Conservation (phyloP, 2,113 vertebrate genomes). For the Chloropsis hardwickii region DNA sequence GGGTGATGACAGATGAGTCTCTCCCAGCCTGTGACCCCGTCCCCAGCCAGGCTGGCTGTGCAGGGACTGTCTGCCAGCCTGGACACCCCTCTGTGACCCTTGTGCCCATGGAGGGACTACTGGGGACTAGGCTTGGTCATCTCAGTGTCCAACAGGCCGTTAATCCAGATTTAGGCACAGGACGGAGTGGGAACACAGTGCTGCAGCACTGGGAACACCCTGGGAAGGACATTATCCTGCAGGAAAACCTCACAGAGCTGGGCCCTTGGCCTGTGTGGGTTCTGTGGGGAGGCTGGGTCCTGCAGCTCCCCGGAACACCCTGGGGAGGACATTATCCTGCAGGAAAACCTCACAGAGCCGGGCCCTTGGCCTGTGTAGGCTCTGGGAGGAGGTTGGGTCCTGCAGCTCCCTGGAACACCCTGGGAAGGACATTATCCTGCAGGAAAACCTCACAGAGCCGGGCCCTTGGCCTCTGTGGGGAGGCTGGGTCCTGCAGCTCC, state of each 20-base stretch:
- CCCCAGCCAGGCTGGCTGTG: not conserved
- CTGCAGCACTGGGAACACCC: not conserved
- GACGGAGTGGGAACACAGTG: accelerated
- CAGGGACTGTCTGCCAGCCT: not conserved
- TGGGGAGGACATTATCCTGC: not conserved
- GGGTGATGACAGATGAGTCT: not conserved
- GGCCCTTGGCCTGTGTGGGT: accelerated
- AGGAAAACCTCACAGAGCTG: not conserved
- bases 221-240: accelerated
- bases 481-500: too few species aligned
- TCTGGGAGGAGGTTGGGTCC: accelerated
- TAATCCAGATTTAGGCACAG: accelerated
- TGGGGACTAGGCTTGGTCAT: accelerated
- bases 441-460: too few species aligned
- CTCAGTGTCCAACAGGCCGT: not conserved
- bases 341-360: not conserved
- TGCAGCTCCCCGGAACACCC: not conserved
- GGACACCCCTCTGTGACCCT: accelerated
- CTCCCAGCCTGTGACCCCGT: not conserved
- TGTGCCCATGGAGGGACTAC: accelerated
- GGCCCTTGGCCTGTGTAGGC: accelerated
- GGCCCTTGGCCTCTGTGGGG: too few species aligned
- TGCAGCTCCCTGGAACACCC: not conserved
- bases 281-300: accelerated
- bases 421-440: too few species aligned